These are phyloP conservation scores for Heliconius sara DNA, from an alignment of 2,888 invertebrate species.

Conservation along the genomic window DNA sequence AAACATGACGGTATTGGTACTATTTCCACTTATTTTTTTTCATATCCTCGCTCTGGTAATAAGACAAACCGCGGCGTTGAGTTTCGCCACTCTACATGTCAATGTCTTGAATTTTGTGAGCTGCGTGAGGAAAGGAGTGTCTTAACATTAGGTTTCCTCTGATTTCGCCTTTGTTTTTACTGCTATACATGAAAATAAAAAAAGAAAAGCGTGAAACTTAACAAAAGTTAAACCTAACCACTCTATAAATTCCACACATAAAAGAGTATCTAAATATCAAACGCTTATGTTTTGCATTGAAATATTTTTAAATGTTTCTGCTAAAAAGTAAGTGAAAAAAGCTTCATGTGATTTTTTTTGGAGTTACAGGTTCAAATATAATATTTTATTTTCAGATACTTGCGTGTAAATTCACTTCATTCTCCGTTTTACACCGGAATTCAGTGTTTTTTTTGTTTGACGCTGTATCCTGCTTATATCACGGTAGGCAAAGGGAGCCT, in stretches of 20 bases:
- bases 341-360: too few species aligned
- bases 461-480: neutral
- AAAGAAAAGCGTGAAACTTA: neutral
- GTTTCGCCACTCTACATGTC: neutral
- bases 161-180: neutral
- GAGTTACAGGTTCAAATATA: too few species aligned
- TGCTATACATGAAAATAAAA: neutral
- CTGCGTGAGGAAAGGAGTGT: neutral
- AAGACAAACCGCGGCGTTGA: neutral
- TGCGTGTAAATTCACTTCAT: too few species aligned
- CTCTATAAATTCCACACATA: slow-evolving; percentile 8
- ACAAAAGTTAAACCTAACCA: neutral
- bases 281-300: neutral
- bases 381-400: too few species aligned
- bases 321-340: too few species aligned
- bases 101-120: neutral
- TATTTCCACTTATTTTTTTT: neutral
- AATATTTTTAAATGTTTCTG: slow-evolving; percentile 6
- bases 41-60: neutral
- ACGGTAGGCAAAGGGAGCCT: neutral
- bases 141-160: neutral
- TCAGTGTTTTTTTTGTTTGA: neutral
- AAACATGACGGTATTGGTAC: too few species aligned
- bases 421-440: too few species aligned
- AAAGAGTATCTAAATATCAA: neutral